phyloP scores from a whole-genome alignment of 2,797 vertebrate species.

The Malacoraja senta region DNA sequence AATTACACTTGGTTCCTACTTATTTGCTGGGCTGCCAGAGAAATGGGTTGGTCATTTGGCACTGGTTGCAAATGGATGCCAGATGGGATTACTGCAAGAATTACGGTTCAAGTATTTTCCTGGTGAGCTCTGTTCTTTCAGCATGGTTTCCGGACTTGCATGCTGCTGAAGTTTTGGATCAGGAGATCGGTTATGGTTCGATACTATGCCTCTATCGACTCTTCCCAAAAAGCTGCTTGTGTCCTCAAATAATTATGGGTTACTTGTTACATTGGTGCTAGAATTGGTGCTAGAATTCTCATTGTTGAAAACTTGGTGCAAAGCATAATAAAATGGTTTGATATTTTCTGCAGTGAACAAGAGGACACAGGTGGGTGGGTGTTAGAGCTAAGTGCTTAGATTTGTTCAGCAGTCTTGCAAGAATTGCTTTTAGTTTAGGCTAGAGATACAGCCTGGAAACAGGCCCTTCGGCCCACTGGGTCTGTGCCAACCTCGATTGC shows the following conservation, averaged over 20 bases:
- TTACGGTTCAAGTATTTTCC: background rate
- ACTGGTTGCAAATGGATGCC: background rate
- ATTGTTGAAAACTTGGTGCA: background rate
- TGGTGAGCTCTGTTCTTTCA: background rate
- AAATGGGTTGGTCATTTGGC: background rate
- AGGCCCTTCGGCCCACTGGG: too few relatives aligned
- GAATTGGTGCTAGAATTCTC: too few relatives aligned
- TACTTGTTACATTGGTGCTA: background rate
- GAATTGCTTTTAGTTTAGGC: too few relatives aligned
- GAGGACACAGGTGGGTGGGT: background rate
- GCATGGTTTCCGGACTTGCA: background rate
- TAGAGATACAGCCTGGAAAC: too few relatives aligned
- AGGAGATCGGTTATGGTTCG: background rate
- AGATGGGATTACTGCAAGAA: background rate
- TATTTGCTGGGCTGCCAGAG: background rate
- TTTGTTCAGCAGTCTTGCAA: too few relatives aligned
- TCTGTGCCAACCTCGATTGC: too few relatives aligned
- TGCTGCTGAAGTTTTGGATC: background rate
- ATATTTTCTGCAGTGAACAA: background rate
- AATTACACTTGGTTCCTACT: background rate
- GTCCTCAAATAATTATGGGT: background rate
- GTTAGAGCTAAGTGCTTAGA: background rate
- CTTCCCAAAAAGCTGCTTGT: background rate
- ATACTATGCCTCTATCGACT: background rate
- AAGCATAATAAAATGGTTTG: background rate